Evolutionary conservation across 2,113 vertebrate species (phyloP), one percentile per base, ranked within the genome.

Genomic region (Heliornis fulica): DNA sequence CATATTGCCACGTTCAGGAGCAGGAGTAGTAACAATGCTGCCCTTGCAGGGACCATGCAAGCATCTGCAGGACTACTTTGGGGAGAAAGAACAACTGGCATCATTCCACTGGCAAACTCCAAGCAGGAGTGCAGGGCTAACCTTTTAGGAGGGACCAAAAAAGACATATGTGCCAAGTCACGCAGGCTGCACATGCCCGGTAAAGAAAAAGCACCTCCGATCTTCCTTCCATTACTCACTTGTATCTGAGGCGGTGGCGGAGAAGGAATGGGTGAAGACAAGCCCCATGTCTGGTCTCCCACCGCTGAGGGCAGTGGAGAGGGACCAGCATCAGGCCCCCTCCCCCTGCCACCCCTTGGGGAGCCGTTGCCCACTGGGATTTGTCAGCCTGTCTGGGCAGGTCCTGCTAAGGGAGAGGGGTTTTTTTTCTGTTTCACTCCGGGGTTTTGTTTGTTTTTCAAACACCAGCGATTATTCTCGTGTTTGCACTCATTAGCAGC

Each of bases 401-500:
- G 54, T 59, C 34, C 63, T 53, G 38, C 0, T 0, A 81, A 59
- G 5, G 22, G 8, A 64, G n/a, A 43, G 23, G 11, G 41, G 46
- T 19, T 22, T 46, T 3, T 81, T 19, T 76, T 46, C 41, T 83
- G 13, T 77, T 90, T 94, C 68, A 4, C 22, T 70, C 60, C 5
- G 23, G 0, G 0, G 17, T 94, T 72, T 34, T 90, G 78, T 94
- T 95, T 94, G 76, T 92, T 95, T 93, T 86, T 56, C n/a, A 95
- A 96, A 95, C 85, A 93, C 48, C 23, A 66, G 64, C 16, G 68
- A 80, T 95, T 93, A 60, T 36, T 59, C 26, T 82, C 59, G 21
- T 59, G 80, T 94, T 93, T 94, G 76, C 32, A 21, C 54, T 93
- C 64, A 83, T 92, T 95, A 93, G 60, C 21, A 74, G 46, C 45